Percentiles rank a stretch among this genome's conserved stretches.
Conservation (phyloP, 2,797 vertebrate species). For the Esox lucius region DNA sequence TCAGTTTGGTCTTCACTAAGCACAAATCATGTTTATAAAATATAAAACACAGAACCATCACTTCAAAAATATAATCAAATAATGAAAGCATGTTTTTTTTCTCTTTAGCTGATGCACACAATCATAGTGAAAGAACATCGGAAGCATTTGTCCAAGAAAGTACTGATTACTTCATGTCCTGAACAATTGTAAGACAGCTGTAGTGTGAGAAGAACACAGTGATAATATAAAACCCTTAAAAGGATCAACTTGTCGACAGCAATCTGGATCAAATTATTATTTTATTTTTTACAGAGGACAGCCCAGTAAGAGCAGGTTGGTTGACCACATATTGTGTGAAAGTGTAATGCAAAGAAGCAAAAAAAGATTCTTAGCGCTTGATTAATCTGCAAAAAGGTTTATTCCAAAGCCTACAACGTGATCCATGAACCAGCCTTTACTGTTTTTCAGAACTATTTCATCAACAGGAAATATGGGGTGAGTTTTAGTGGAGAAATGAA, state of each 20-base stretch:
- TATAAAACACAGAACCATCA: slow-evolving; percentile 58
- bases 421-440: slow-evolving; percentile 60
- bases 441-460: slow-evolving; percentile 75
- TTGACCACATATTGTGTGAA: slow-evolving; percentile 19
- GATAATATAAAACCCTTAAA: slow-evolving; percentile 42
- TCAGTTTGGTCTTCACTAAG: slow-evolving; percentile 42
- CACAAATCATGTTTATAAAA: slow-evolving; percentile 48
- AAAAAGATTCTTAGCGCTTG: slow-evolving; percentile 45
- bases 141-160: slow-evolving; percentile 49
- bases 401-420: slow-evolving; percentile 48
- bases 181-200: slow-evolving; percentile 44
- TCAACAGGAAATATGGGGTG: slow-evolving; percentile 69
- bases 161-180: slow-evolving; percentile 69
- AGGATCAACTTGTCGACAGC: slow-evolving; percentile 61
- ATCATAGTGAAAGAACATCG: slow-evolving; percentile 49
- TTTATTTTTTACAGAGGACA: slow-evolving; percentile 39
- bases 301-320: slow-evolving; percentile 12
- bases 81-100: slow-evolving; percentile 53
- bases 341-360: slow-evolving; percentile 44
- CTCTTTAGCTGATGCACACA: slow-evolving; percentile 49
- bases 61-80: slow-evolving; percentile 70
- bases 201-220: slow-evolving; percentile 30
- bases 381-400: slow-evolving; percentile 42
- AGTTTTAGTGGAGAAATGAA: slow-evolving; percentile 75
- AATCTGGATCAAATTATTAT: slow-evolving; percentile 62